Evolutionary conservation across 64 coral and sea anemone genomes (phyloP), one percentile per base, ranked within the genome.

Genomic region (Astreopora myriophthalma): DNA sequence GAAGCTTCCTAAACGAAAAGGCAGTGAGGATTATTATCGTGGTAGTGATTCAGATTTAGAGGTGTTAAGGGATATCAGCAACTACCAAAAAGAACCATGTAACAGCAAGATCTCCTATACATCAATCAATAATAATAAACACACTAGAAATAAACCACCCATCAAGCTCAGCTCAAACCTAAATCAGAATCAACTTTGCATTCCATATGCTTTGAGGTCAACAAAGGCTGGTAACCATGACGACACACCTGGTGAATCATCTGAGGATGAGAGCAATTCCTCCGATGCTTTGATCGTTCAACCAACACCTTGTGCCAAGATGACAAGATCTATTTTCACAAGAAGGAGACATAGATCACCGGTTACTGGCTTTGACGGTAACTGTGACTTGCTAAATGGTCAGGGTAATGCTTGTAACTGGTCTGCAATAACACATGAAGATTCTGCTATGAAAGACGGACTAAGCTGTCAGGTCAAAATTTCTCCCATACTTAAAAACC

Each of bases 281-380:
- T 83, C 79, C 10, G 49, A 64, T 39, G 57, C 58, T 83, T 3
- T 35, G 32, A 64, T 83, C 58, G 11, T 83, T 24, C 32, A 65
- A 22, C 79, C 79, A 34, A 83, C 79, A 11, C 79, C 79, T 83
- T 35, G 58, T 24, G 8, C 79, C 3, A 24, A 64, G 10, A 37
- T 7, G 61, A 83, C 58, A 58, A 60, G 79, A 65, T 83, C 79
- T 2, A 83, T 83, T 63, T 83, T 83, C 33, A 83, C 79, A 57
- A 83, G n/a, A 83, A 83, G 79, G 22, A n/a, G 34, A 34, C 79
- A 65, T 20, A 83, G 48, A 33, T 65, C 79, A 12, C 79, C 79
- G 1, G 19, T 2, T n/a, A 5, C 79, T 25, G 24, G 29, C 19
- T 83, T 83, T 65, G 33, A 2, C 13, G 12, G 13, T 55, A 55